These are phyloP conservation scores for Trematomus bernacchii DNA, from an alignment of 2,797 vertebrate genomes.

Conservation along the genomic window DNA sequence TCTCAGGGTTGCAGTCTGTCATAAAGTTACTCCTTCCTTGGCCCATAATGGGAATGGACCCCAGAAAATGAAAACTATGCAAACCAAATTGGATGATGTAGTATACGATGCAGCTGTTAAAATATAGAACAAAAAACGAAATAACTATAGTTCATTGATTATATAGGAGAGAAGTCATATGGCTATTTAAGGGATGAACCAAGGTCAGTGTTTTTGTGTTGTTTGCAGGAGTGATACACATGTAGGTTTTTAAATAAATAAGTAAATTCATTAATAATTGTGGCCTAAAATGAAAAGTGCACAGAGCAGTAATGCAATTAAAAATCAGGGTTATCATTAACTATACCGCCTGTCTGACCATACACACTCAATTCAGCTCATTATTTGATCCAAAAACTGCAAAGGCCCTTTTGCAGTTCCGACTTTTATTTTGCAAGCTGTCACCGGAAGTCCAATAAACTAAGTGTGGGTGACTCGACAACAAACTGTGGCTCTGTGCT, in stretches of 20 bases:
- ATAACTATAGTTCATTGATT: neutral
- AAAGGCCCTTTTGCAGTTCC: no score
- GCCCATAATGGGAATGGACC: neutral
- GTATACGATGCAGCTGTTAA: neutral
- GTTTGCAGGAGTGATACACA: neutral
- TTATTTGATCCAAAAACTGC: neutral
- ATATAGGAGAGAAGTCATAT: neutral
- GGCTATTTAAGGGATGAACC: neutral
- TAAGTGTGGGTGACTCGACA: neutral
- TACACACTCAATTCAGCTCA: neutral
- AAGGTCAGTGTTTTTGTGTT: neutral
- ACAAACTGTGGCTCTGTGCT: neutral
- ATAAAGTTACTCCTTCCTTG: neutral
- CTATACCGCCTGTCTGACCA: neutral
- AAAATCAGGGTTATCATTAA: neutral
- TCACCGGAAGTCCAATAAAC: neutral
- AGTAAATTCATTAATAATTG: neutral
- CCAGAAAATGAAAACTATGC: neutral
- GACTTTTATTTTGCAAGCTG: slow-evolving; percentile 42
- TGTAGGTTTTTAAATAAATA: neutral
- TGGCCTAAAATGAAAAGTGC: neutral
- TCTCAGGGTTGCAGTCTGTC: neutral
- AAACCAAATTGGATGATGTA: neutral
- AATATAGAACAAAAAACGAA: neutral
- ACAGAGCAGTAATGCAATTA: neutral